Evolutionary conservation across 2,113 vertebrate species (phyloP).

Genomic region (Vireo altiloquus): DNA sequence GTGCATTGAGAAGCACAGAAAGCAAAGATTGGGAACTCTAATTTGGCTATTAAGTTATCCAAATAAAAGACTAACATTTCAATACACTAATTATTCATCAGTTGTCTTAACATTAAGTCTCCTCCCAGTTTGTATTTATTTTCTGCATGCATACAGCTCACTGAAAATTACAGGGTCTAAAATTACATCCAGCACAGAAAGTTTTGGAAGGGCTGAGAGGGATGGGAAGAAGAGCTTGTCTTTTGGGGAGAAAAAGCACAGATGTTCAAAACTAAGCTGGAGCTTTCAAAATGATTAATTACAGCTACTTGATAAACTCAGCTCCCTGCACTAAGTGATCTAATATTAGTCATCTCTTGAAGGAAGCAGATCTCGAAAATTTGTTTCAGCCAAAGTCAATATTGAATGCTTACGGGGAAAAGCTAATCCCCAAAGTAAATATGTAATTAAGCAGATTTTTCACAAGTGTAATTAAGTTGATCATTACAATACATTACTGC

Average conservation of each 20-base stretch:
- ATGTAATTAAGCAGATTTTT: constrained; percentile 38
- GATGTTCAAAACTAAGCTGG: neutral
- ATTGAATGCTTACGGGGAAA: neutral
- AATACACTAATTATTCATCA: constrained; percentile 5
- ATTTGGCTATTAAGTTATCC: constrained; percentile 19
- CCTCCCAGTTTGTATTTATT: neutral
- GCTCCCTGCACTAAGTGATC: neutral
- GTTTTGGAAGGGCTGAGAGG: neutral
- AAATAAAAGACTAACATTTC: constrained; percentile 6
- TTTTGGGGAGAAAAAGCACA: neutral
- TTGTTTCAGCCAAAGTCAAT: constrained; percentile 41
- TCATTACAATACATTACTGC: neutral
- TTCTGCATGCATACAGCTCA: neutral
- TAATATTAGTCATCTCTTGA: constrained; percentile 22
- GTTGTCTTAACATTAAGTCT: neutral
- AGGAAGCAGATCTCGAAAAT: constrained; percentile 19
- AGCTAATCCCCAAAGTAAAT: constrained; percentile 40
- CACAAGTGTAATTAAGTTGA: neutral
- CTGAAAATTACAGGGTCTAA: neutral
- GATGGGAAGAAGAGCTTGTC: neutral
- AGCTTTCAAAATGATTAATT: constrained; percentile 23
- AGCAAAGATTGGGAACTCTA: neutral
- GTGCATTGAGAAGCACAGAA: neutral
- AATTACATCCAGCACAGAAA: neutral
- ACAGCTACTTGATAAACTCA: constrained; percentile 13